A percentile compares a stretch with the other conserved stretches of the same genome.
Conservation (phyloP, 2,888 invertebrate species). For the Drosophila diplacantha region DNA sequence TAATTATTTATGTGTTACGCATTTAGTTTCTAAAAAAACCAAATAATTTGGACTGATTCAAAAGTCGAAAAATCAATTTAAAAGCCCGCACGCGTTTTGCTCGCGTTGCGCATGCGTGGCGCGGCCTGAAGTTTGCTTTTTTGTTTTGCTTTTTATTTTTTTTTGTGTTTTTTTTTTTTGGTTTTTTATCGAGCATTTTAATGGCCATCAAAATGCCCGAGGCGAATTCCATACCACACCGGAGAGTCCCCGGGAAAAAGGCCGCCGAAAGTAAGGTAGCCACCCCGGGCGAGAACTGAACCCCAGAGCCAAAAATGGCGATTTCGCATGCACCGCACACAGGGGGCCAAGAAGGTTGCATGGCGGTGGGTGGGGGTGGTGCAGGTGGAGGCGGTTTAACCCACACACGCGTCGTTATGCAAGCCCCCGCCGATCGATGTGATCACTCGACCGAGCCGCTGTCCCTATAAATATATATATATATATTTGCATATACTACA, state of each 20-base stretch:
- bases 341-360: slow-evolving; percentile 56
- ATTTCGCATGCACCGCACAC: slow-evolving; percentile 60
- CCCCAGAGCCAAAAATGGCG: slow-evolving; percentile 32
- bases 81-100: slow-evolving; percentile 46
- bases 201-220: slow-evolving; percentile 59
- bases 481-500: background rate
- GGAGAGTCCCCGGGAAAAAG: slow-evolving; percentile 10
- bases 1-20: slow-evolving; percentile 59
- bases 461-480: background rate
- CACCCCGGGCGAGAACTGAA: slow-evolving; percentile 48
- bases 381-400: slow-evolving; percentile 6
- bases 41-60: slow-evolving; percentile 5
- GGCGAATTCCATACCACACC: slow-evolving; percentile 12
- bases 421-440: slow-evolving; percentile 51
- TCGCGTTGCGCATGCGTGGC: slow-evolving; percentile 58
- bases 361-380: background rate
- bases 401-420: slow-evolving; percentile 47
- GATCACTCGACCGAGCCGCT: slow-evolving; percentile 14
- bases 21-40: slow-evolving; percentile 52
- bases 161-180: background rate
- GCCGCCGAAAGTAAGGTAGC: slow-evolving; percentile 10
- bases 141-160: background rate
- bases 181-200: slow-evolving; percentile 32
- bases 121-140: slow-evolving; percentile 28
- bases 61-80: slow-evolving; percentile 21